phyloP scores from a whole-genome alignment of 2,113 vertebrate genomes.

The Astatoreochromis straeleni region DNA sequence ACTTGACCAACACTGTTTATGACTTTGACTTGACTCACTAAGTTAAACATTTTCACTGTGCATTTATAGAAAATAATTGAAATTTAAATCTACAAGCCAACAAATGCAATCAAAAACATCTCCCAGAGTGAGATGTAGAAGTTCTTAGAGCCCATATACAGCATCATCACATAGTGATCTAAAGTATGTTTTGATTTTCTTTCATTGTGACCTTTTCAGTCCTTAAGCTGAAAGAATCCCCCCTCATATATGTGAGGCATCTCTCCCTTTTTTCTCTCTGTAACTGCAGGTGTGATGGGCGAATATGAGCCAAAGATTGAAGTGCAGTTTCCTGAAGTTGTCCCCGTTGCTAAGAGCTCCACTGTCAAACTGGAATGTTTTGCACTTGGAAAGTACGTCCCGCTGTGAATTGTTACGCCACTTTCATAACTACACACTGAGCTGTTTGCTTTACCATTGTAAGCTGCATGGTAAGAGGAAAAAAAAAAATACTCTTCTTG shows the following conservation, averaged over 20 bases:
- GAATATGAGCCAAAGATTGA: slow-evolving; percentile 98
- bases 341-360: slow-evolving; percentile 83
- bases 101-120: no score
- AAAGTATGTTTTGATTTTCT: neutral
- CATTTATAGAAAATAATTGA: neutral
- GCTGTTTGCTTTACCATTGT: neutral
- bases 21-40: neutral
- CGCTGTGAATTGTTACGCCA: neutral
- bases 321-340: slow-evolving; percentile 89
- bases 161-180: neutral
- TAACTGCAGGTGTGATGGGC: slow-evolving; percentile 87
- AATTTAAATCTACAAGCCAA: neutral
- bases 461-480: neutral
- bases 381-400: slow-evolving; percentile 93
- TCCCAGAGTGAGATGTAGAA: neutral
- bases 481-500: neutral
- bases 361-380: slow-evolving; percentile 92
- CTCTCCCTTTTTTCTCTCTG: neutral
- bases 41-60: neutral
- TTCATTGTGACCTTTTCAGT: neutral
- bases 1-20: no score
- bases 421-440: neutral
- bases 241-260: neutral
- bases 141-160: neutral
- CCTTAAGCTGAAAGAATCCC: neutral